These are phyloP conservation scores for Oscheius sp. DNA, from an alignment of 2,888 invertebrate species.

Conservation along the genomic window DNA sequence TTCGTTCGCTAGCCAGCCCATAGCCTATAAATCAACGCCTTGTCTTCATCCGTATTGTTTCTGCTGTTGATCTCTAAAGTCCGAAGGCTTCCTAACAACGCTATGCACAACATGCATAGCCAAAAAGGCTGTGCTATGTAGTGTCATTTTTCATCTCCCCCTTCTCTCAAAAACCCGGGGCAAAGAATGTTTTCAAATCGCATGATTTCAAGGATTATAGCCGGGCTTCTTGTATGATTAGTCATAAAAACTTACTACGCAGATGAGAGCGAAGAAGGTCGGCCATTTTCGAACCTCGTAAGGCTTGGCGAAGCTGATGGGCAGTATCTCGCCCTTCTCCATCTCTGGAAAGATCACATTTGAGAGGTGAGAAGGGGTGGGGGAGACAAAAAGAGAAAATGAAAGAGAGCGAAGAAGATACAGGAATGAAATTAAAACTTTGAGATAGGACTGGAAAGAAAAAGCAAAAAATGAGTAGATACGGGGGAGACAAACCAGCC, in stretches of 20 bases:
- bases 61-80: background rate
- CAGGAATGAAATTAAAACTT: background rate
- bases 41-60: too few relatives aligned
- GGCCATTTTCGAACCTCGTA: constrained; percentile 49
- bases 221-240: background rate
- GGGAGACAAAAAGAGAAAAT: background rate
- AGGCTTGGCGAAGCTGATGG: constrained; percentile 28
- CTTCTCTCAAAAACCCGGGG: too few relatives aligned
- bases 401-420: constrained; percentile 1
- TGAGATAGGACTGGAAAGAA: too few relatives aligned
- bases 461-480: too few relatives aligned
- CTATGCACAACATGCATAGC: constrained; percentile 2
- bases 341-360: background rate
- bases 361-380: constrained; percentile 1
- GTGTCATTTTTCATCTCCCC: too few relatives aligned
- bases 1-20: constrained; percentile 67
- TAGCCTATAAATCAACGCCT: constrained; percentile 45
- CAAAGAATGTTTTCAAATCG: too few relatives aligned
- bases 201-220: background rate
- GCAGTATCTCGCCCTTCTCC: constrained; percentile 42
- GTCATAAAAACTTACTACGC: constrained; percentile 46
- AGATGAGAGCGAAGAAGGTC: constrained; percentile 48
- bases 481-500: too few relatives aligned
- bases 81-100: background rate
- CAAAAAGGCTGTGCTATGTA: background rate